Conservation (phyloP, 2,797 vertebrate species). For the Pseudochaenichthys georgianus region DNA sequence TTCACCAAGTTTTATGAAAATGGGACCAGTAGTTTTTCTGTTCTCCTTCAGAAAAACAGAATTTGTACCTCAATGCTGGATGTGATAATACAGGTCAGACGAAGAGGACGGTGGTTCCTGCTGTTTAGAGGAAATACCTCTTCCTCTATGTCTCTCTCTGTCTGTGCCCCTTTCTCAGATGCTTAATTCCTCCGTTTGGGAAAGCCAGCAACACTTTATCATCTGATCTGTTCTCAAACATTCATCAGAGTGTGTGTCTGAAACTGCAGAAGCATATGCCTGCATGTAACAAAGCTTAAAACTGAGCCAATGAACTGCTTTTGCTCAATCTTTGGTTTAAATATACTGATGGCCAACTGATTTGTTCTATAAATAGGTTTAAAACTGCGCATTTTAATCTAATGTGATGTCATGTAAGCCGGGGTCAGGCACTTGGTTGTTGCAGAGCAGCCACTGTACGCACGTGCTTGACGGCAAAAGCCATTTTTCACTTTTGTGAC, state of each 20-base stretch:
- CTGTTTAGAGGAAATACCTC: constrained; percentile 35
- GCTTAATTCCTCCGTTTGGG: constrained; percentile 50
- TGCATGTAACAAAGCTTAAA: constrained; percentile 4
- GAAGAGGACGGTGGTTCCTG: constrained; percentile 21
- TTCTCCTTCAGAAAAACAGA: too few relatives aligned
- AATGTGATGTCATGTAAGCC: background rate
- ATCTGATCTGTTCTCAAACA: constrained; percentile 39
- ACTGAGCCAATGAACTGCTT: constrained; percentile 10
- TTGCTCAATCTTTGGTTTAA: background rate
- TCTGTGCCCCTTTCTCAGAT: constrained; percentile 27
- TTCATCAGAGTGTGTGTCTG: constrained; percentile 19
- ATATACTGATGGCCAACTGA: background rate
- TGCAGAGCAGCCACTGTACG: constrained; percentile 37
- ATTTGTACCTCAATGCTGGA: too few relatives aligned
- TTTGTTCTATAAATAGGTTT: background rate
- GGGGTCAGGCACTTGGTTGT: background rate
- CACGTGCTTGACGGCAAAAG: constrained; percentile 38
- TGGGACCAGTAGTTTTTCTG: too few relatives aligned
- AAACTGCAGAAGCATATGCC: constrained; percentile 11
- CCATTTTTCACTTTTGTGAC: constrained; percentile 51
- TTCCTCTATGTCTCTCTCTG: background rate
- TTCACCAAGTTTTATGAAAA: too few relatives aligned
- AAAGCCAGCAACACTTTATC: constrained; percentile 46
- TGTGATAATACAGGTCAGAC: constrained; percentile 9
- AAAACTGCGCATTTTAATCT: background rate